These are phyloP conservation scores for human (Homo sapiens) DNA, from an alignment of 2,113 vertebrate species.

Conservation along the genomic window DNA sequence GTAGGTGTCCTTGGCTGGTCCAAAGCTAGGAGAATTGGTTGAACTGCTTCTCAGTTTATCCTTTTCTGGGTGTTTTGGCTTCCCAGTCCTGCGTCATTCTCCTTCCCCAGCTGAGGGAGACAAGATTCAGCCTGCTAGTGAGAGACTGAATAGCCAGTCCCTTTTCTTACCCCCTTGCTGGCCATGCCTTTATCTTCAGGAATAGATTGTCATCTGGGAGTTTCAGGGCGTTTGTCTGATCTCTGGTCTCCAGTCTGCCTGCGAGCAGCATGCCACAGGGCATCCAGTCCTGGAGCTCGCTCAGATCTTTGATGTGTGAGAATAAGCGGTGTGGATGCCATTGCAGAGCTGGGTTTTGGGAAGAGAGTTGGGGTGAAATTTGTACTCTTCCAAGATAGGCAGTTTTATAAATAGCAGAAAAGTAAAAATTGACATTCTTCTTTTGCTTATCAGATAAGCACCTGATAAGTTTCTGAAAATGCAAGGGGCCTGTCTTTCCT, in stretches of 20 bases:
- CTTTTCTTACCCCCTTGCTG: not conserved
- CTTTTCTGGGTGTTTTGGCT: not conserved
- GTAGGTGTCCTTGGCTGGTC: not conserved
- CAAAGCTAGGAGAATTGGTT: not conserved
- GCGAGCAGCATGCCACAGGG: not conserved
- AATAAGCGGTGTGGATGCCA: fast-evolving
- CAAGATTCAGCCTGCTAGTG: no score
- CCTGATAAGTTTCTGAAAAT: not conserved
- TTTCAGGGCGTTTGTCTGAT: not conserved
- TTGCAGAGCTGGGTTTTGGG: not conserved
- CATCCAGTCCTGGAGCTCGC: fast-evolving
- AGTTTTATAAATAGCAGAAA: slow-evolving; percentile 18
- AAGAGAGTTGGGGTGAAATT: not conserved
- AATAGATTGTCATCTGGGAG: not conserved
- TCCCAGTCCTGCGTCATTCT: not conserved
- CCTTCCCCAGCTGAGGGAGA: not conserved
- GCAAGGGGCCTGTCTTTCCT: not conserved
- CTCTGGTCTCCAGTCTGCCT: not conserved
- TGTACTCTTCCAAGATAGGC: not conserved
- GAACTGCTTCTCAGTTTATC: not conserved
- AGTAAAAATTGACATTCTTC: not conserved
- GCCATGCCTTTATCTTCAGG: not conserved
- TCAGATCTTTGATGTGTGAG: not conserved
- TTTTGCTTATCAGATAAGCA: not conserved
- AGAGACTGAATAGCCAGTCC: not conserved